These are phyloP conservation scores for Octopus sinensis DNA, from an alignment of 1,140 invertebrate species.

Conservation along the genomic window DNA sequence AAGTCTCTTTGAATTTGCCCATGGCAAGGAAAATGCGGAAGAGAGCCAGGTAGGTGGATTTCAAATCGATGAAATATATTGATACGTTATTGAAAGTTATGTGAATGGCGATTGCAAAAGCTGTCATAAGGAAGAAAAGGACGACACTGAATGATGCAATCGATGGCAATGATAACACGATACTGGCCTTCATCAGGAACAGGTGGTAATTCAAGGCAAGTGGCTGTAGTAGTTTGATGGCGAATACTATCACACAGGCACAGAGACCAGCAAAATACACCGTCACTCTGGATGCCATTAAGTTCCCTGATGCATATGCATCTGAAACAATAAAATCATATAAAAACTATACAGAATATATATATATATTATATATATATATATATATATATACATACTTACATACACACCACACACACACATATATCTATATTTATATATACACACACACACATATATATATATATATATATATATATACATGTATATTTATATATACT, in stretches of 20 bases:
- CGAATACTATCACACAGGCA: background rate
- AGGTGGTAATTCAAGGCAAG: background rate
- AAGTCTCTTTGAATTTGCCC: background rate
- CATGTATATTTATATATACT: too few species aligned
- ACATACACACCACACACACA: too few species aligned
- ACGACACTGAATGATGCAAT: background rate
- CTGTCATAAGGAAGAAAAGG: background rate
- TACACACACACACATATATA: too few species aligned
- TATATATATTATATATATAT: too few species aligned
- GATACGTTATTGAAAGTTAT: background rate
- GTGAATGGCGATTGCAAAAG: background rate
- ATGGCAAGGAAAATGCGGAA: background rate
- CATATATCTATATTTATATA: too few species aligned
- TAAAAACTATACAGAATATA: too few species aligned
- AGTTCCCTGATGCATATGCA: background rate
- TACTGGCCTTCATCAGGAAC: conserved; percentile 11
- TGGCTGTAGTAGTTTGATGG: background rate
- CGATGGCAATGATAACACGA: background rate
- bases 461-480: too few species aligned
- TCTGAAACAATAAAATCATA: background rate
- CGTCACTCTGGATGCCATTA: background rate
- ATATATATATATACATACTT: too few species aligned
- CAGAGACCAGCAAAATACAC: background rate
- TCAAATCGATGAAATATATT: background rate
- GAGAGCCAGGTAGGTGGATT: background rate